Evolutionary conservation across 2,113 vertebrate species (phyloP), one percentile per base, ranked within the genome.

Genomic region (Dicentrarchus labrax): DNA sequence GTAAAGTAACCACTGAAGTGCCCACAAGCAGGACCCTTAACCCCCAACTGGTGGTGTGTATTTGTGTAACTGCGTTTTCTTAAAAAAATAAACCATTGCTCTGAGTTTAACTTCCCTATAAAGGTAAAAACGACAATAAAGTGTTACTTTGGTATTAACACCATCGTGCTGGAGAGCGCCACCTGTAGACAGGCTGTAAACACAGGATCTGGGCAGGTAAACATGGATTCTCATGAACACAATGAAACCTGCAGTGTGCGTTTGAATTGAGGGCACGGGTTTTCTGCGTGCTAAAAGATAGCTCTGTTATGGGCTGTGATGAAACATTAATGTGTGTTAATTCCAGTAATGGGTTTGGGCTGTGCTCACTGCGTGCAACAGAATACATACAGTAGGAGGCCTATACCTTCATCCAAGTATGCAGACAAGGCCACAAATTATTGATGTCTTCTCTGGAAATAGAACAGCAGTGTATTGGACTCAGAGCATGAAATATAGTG

Each of bases 281-380:
- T 84, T 81, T 73, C 41, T 73, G 74, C 45, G 1, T 72, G 70
- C 85, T 75, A 57, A 54, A 66, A 83, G 30, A 77, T 17, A 41
- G 48, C 22, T 56, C 22, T 56, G 51, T 61, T 73, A 84, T 43
- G 70, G 59, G 38, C 16, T 5, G 10, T 7, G 17, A 86, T 92
- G n/a, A 91, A 92, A 92, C 74, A 84, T 82, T 86, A 16, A 93
- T 88, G 86, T 83, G 71, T 30, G 15, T 82, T 89, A 78, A 87
- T 85, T 88, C 70, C 80, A 69, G 47, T 72, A 61, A 77, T 83
- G 89, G 67, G 41, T 83, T 82, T 41, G 68, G 56, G 43, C 51
- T 59, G 69, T 48, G 57, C 80, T 41, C 6, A 15, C 30, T 72
- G 72, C 78, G 17, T 78, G 69, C 71, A 21, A 76, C 57, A 54